Evolutionary conservation across 2,888 invertebrate genomes (phyloP).

Genomic region (Callinectes sapidus): DNA sequence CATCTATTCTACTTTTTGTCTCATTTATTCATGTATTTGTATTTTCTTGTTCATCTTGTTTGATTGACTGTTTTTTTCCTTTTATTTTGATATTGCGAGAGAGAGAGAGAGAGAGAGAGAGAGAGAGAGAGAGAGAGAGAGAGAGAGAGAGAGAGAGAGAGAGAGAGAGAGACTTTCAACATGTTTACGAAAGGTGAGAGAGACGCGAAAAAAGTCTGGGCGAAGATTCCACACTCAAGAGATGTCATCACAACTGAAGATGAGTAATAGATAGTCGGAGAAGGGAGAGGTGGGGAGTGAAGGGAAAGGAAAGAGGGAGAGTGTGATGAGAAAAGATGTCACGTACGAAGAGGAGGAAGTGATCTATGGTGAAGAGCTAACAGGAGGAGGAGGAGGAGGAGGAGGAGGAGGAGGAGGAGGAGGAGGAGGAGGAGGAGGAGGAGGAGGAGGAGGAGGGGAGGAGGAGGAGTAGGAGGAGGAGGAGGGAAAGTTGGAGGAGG

Average conservation of each 20-base stretch:
- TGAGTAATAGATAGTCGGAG: neutral
- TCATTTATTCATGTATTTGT: neutral
- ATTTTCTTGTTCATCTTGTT: neutral
- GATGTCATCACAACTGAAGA: neutral
- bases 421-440: slow-evolving; percentile 1
- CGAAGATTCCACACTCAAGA: neutral
- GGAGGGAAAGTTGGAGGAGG: neutral
- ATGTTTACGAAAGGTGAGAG: neutral
- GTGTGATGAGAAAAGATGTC: neutral
- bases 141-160: neutral
- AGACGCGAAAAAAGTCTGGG: neutral
- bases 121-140: too few relatives aligned
- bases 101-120: neutral
- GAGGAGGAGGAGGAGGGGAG: neutral
- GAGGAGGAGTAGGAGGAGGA: neutral
- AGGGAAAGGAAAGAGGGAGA: neutral
- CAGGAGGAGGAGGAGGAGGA: neutral
- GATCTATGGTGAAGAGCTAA: slow-evolving; percentile 16
- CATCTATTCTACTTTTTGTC: neutral
- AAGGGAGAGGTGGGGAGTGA: neutral
- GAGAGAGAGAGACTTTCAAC: neutral
- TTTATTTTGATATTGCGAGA: neutral
- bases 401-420: slow-evolving; percentile 7
- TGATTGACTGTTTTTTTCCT: neutral
- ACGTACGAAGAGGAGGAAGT: neutral